Evolutionary conservation across 2,797 vertebrate species (phyloP).

Genomic region (Anabas testudineus): DNA sequence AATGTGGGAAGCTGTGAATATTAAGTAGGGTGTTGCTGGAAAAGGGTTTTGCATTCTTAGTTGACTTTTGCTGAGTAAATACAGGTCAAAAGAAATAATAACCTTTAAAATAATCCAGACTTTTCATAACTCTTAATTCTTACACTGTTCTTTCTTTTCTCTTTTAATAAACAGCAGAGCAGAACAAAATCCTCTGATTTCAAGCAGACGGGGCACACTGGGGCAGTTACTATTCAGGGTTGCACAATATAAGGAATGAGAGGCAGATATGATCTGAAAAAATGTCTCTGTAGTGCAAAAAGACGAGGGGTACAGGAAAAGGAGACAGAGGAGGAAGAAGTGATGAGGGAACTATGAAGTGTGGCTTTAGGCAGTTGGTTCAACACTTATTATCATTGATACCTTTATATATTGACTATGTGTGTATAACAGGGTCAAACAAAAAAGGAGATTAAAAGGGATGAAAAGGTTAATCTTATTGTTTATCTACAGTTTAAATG

Average conservation of each 20-base stretch:
- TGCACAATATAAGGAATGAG: slow-evolving; percentile 30
- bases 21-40: slow-evolving; percentile 41
- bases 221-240: slow-evolving; percentile 2
- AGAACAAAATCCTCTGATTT: slow-evolving; percentile 53
- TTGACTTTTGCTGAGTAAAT: slow-evolving; percentile 37
- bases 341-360: background rate
- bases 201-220: slow-evolving; percentile 37
- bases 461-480: background rate
- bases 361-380: slow-evolving; percentile 17
- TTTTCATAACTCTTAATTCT: slow-evolving; percentile 50
- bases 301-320: background rate
- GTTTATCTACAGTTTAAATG: background rate
- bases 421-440: slow-evolving; percentile 11
- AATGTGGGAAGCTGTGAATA: slow-evolving; percentile 54
- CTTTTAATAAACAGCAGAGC: slow-evolving; percentile 65
- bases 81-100: slow-evolving; percentile 47
- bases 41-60: slow-evolving; percentile 27
- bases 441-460: slow-evolving; percentile 8
- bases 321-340: background rate
- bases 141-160: slow-evolving; percentile 8
- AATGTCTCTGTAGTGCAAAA: slow-evolving; percentile 34
- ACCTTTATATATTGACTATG: slow-evolving; percentile 2
- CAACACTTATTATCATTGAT: slow-evolving; percentile 6
- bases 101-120: slow-evolving; percentile 4
- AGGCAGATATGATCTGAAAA: slow-evolving; percentile 49